Base-by-base conservation (phyloP, 2,797 vertebrate genomes). In the Orestias chungarensis region DNA sequence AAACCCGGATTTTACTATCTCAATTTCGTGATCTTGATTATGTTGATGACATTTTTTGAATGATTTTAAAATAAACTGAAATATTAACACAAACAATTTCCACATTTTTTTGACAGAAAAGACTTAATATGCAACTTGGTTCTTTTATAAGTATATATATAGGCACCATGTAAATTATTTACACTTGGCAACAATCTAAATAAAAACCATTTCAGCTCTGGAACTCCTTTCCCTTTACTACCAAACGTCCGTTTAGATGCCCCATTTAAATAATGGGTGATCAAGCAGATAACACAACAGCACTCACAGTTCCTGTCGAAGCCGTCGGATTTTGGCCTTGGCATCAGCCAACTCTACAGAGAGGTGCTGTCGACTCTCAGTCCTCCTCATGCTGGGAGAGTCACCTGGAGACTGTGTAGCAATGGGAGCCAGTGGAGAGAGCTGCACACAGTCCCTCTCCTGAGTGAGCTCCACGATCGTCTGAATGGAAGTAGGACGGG, bases 251-350 rank as follows among this genome's bases (percentile, higher is more conserved):
- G 9, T 62, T 75, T 46, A 57, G 25, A 68, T 8, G 8, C 25
- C 18, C 29, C 68, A 25, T 62, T 70, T 64, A 52, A 74, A 27
- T 65, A 64, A 74, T 43, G 57, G 67, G 14, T 46, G 49, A 78
- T 82, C 31, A 2, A 50, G 23, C 2, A 2, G 76, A 85, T 81
- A 65, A 47, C 47, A n/a, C 42, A 0, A 25, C 0, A 64, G 61
- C 84, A 97, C 98, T 98, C 90, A 99, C 97, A 99, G 94, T 89
- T 98, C 97, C 86, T 99, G 97, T 38, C 97, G 95, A 54, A 99
- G 95, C 64, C 98, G 94, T 84, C 98, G 93, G 89, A 98, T 97
- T 90, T 96, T 97, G 80, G 97, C 97, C 87, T 99, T 99, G 86
- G 97, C 97, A 49, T 99, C 97, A 9, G 98, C 97, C 67, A 99